Evolutionary conservation across 1,140 invertebrate species (phyloP).

Genomic region (Brachionus manjavacas): DNA sequence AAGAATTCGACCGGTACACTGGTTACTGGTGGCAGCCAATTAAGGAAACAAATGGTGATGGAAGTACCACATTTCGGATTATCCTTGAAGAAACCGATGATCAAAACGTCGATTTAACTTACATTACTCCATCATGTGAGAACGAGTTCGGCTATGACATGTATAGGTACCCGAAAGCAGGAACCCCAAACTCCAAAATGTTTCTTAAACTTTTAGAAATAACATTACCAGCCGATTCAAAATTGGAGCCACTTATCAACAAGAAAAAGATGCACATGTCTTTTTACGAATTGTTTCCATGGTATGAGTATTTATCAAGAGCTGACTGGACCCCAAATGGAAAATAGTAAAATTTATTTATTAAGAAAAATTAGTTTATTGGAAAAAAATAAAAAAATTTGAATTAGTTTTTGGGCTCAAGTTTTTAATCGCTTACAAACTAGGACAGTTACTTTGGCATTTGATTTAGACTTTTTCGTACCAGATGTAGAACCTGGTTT

Average conservation of each 20-base stretch:
- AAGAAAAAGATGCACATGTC: slow-evolving; percentile 48
- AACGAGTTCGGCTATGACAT: slow-evolving; percentile 75
- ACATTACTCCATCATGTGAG: slow-evolving; percentile 74
- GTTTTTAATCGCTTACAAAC: slow-evolving; percentile 78
- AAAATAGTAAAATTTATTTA: slow-evolving; percentile 67
- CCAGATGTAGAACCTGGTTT: slow-evolving; percentile 43
- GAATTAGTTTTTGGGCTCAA: slow-evolving; percentile 77
- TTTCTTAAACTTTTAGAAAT: slow-evolving; percentile 82
- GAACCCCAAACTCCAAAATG: slow-evolving; percentile 80
- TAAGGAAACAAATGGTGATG: slow-evolving; percentile 57
- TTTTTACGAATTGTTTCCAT: slow-evolving; percentile 67
- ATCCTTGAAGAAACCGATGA: slow-evolving; percentile 95
- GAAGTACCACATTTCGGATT: slow-evolving; percentile 68
- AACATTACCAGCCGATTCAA: slow-evolving; percentile 56
- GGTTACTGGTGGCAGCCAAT: slow-evolving; percentile 94
- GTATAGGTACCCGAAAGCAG: slow-evolving; percentile 84
- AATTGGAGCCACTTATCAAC: slow-evolving; percentile 43
- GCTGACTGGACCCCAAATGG: slow-evolving; percentile 86
- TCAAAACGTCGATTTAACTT: slow-evolving; percentile 81
- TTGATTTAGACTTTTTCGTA: slow-evolving; percentile 51
- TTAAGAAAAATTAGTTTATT: background rate
- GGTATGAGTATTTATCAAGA: slow-evolving; percentile 86
- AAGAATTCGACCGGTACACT: slow-evolving; percentile 90
- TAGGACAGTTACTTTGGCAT: slow-evolving; percentile 64
- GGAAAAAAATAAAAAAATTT: background rate